Percentiles rank a stretch among this genome's conserved stretches.
Conservation (phyloP, 1,140 invertebrate genomes). For the Drosophila mayri region DNA sequence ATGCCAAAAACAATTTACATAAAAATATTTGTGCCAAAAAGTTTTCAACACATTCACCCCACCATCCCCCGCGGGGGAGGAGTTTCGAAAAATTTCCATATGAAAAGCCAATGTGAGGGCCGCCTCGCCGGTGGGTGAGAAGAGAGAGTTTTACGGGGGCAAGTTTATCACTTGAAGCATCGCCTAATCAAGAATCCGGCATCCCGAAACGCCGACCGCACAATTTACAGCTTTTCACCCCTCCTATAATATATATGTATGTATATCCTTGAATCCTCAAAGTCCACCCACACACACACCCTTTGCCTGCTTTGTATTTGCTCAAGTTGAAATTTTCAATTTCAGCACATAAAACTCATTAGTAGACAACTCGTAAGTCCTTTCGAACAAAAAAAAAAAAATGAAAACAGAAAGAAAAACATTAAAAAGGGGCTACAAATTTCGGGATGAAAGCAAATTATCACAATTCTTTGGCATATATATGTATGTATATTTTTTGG, state of each 20-base stretch:
- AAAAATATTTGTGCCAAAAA: slow-evolving; percentile 81
- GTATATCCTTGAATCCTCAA: slow-evolving; percentile 2
- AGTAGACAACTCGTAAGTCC: slow-evolving; percentile 35
- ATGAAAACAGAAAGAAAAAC: not conserved
- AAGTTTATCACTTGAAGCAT: slow-evolving; percentile 80
- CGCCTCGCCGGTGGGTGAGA: not conserved
- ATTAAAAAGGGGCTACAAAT: slow-evolving; percentile 33
- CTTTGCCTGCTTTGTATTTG: slow-evolving; percentile 29
- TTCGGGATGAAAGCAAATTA: slow-evolving; percentile 34
- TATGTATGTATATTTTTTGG: slow-evolving; percentile 19
- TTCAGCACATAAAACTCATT: slow-evolving; percentile 51
- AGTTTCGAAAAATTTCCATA: slow-evolving; percentile 66
- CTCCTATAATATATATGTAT: not conserved
- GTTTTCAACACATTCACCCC: slow-evolving; percentile 39
- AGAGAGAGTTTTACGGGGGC: slow-evolving; percentile 25
- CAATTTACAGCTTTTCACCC: slow-evolving; percentile 72
- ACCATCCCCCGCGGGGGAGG: not conserved
- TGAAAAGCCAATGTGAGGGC: slow-evolving; percentile 58
- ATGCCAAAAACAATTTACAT: slow-evolving; percentile 80
- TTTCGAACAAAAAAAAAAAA: not conserved
- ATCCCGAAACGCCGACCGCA: slow-evolving; percentile 75
- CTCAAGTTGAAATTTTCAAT: slow-evolving; percentile 52
- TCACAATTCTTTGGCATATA: slow-evolving; percentile 7
- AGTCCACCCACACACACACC: not conserved
- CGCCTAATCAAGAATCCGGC: slow-evolving; percentile 75